Evolutionary conservation across 2,113 vertebrate genomes (phyloP), one percentile per base, ranked within the genome.

Genomic region (Otolemur garnettii): DNA sequence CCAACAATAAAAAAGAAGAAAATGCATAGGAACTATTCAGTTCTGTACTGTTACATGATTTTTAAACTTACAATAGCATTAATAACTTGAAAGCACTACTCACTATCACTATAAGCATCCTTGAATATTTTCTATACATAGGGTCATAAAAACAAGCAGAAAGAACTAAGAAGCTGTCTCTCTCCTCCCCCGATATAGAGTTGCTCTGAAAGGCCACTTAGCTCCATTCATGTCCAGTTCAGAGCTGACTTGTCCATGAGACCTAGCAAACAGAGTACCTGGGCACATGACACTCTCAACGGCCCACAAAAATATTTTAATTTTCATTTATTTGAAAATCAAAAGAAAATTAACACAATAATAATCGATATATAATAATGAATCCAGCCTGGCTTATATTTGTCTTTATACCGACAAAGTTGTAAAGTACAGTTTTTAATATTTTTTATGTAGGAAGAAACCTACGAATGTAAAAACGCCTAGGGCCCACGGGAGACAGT

Each of bases 361-460:
- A 33, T 71, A 87, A 72, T 33, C 11, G 60, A 28, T 66, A 45
- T 68, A 59, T 53, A 82, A 75, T 71, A 82, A 96, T 83, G 71
- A 75, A 78, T 53, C 28, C 26, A 30, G 33, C 24, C 57, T 75
- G 13, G 33, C 75, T 93, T 64, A 68, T 69, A 88, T 84, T 66
- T 94, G 64, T 71, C 91, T 84, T 87, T 71, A 59, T 81, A 64
- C 10, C 21, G 57, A 85, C 17, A 42, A 22, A 66, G 79, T 42
- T n/a, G 5, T 94, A 82, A 89, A 94, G 94, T 19, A 86, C 42
- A 82, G 66, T 80, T 86, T 95, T 95, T 89, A 90, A 59, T 78
- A 82, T 74, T 86, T 80, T 80, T 59, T 90, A 75, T 59, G 10
- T 11, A 77, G 15, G 13, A 91, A 80, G 17, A 28, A 33, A 3